These are phyloP conservation scores for Dicerorhinus sumatrensis DNA, from an alignment of 2,113 vertebrate genomes.

Conservation along the genomic window DNA sequence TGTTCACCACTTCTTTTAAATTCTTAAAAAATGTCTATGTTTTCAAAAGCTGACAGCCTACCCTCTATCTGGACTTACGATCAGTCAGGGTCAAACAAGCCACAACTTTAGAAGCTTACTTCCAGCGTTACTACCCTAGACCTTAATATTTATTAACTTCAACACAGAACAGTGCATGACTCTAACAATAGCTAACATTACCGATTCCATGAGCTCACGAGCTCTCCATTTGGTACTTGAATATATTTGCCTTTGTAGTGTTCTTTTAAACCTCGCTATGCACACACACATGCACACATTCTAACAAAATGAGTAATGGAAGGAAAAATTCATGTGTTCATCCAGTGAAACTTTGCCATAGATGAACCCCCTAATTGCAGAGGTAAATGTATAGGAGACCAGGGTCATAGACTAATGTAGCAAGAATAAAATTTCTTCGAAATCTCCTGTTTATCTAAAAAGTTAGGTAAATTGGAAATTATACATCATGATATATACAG, in stretches of 20 bases:
- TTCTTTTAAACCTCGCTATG: neutral
- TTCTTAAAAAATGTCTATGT: neutral
- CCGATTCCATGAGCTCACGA: neutral
- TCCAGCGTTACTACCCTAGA: neutral
- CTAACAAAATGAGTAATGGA: neutral
- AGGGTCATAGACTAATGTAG: neutral
- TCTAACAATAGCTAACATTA: neutral
- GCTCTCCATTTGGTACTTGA: neutral
- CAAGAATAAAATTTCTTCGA: neutral
- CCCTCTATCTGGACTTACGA: constrained; percentile 37
- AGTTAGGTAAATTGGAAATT: neutral
- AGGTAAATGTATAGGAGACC: neutral
- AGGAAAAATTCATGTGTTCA: neutral
- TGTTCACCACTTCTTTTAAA: constrained; percentile 58
- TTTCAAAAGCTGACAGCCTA: neutral
- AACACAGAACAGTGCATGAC: neutral
- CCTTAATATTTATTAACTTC: neutral
- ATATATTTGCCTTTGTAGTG: neutral
- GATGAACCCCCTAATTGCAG: neutral
- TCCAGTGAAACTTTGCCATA: neutral
- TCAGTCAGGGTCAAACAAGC: neutral
- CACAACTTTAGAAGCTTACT: neutral
- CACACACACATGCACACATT: neutral
- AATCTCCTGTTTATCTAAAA: neutral
- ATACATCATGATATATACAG: neutral